These are phyloP conservation scores for Clytia hemisphaerica DNA, from an alignment of 30 jellyfish, hydroid and myxozoan genomes.

Conservation along the genomic window DNA sequence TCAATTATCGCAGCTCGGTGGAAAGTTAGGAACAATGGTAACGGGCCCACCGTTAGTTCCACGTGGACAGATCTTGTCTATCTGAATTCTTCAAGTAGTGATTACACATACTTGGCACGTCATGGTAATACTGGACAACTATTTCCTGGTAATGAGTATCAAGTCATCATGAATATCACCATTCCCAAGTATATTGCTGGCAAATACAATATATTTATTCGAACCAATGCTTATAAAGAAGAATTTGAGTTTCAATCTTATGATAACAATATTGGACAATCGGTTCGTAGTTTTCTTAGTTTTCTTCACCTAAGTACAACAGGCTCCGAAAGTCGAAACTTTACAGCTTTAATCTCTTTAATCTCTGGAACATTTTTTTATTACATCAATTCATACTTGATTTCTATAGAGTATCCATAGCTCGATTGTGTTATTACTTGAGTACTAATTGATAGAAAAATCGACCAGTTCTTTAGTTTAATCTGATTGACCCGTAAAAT, in stretches of 20 bases:
- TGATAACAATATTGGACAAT: background rate
- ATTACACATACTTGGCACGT: background rate
- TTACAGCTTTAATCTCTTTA: no score
- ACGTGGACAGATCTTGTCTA: slow-evolving; percentile 8
- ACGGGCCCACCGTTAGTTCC: slow-evolving; percentile 1
- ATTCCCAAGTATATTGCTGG: slow-evolving; percentile 13
- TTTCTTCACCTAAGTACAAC: no score
- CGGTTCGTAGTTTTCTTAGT: slow-evolving; percentile 6
- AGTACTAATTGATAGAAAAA: no score
- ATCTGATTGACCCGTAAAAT: no score
- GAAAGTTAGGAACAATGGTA: slow-evolving; percentile 2
- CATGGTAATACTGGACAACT: background rate
- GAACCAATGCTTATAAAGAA: background rate
- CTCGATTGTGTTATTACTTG: no score
- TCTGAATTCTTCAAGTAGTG: background rate
- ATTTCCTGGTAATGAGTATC: background rate
- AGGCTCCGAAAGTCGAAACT: no score
- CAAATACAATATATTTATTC: background rate
- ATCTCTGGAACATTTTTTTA: no score
- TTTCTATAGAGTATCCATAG: no score
- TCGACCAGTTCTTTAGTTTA: no score
- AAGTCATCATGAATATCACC: background rate
- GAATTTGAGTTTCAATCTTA: background rate
- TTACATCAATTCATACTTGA: no score
- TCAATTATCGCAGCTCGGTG: background rate